These are phyloP conservation scores for Bostrychus sinensis DNA, from an alignment of 2,113 vertebrate genomes.

Conservation along the genomic window DNA sequence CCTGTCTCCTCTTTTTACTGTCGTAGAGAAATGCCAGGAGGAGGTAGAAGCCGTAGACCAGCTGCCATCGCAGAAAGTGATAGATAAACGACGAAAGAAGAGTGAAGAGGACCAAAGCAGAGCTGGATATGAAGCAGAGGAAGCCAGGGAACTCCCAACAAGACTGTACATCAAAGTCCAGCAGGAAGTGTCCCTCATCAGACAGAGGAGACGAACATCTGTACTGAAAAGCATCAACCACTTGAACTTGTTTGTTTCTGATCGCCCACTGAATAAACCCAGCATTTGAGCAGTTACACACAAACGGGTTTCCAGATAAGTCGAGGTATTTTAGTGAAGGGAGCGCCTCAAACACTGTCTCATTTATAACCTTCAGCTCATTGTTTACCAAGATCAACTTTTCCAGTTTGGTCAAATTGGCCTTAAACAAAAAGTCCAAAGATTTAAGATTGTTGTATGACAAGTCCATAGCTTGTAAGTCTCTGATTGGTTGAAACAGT, in stretches of 20 bases:
- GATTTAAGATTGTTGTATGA: constrained; percentile 44
- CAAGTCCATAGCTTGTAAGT: background rate
- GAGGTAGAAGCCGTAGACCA: constrained; percentile 76
- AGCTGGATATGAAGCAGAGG: too few species aligned
- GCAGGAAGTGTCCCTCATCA: constrained; percentile 54
- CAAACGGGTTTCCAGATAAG: constrained; percentile 70
- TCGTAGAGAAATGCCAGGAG: constrained; percentile 73
- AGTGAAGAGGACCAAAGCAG: too few species aligned
- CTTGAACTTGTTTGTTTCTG: constrained; percentile 62
- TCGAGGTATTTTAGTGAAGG: constrained; percentile 70
- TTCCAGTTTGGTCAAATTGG: constrained; percentile 64
- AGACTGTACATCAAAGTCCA: constrained; percentile 41
- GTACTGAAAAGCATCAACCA: too few species aligned
- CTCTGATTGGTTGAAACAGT: background rate
- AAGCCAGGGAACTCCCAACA: too few species aligned
- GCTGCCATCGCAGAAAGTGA: constrained; percentile 69
- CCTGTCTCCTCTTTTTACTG: constrained; percentile 44
- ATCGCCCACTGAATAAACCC: constrained; percentile 68
- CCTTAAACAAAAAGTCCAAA: constrained; percentile 67
- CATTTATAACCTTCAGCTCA: constrained; percentile 46
- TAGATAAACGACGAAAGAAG: constrained; percentile 65
- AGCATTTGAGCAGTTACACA: constrained; percentile 74
- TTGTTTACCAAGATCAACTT: constrained; percentile 66
- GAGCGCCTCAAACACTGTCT: constrained; percentile 42
- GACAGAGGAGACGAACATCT: too few species aligned